Conservation (phyloP, 2,888 invertebrate species). For the Protonemura montana region DNA sequence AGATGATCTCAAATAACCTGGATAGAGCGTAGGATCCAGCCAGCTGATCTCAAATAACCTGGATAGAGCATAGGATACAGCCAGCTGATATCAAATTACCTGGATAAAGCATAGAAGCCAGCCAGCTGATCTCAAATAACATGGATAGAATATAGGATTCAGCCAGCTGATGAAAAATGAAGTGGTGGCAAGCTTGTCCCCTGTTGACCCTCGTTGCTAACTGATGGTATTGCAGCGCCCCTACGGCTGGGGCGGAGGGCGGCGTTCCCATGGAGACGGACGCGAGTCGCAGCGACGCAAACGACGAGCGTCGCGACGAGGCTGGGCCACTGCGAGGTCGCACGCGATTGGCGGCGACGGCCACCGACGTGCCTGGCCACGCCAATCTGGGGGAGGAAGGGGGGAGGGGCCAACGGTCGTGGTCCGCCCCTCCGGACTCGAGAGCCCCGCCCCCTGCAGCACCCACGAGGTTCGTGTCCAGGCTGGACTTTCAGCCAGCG, state of each 20-base stretch:
- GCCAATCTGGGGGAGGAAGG: conserved; percentile 62
- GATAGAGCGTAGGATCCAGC: too few relatives aligned
- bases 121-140: too few relatives aligned
- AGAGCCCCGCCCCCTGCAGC: conserved; percentile 49
- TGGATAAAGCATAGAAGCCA: too few relatives aligned
- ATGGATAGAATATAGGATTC: too few relatives aligned
- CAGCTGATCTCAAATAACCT: too few relatives aligned
- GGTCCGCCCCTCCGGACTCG: conserved; percentile 77
- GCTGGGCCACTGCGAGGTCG: conserved; percentile 40
- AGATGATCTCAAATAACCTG: too few relatives aligned
- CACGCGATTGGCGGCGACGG: conserved; percentile 68
- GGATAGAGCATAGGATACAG: too few relatives aligned
- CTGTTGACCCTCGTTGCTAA: not conserved
- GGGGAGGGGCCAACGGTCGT: conserved; percentile 70
- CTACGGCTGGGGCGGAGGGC: not conserved
- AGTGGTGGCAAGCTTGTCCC: too few relatives aligned
- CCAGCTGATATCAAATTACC: too few relatives aligned
- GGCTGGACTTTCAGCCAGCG: conserved; percentile 54
- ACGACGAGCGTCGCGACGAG: conserved; percentile 52
- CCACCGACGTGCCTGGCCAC: conserved; percentile 73
- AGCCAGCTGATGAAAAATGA: too few relatives aligned
- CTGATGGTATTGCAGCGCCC: not conserved
- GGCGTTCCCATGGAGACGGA: not conserved
- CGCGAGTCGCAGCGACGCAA: conserved; percentile 52
- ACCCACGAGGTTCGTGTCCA: conserved; percentile 55